phyloP scores from a whole-genome alignment of 2,113 vertebrate species.

The Turnix velox region DNA sequence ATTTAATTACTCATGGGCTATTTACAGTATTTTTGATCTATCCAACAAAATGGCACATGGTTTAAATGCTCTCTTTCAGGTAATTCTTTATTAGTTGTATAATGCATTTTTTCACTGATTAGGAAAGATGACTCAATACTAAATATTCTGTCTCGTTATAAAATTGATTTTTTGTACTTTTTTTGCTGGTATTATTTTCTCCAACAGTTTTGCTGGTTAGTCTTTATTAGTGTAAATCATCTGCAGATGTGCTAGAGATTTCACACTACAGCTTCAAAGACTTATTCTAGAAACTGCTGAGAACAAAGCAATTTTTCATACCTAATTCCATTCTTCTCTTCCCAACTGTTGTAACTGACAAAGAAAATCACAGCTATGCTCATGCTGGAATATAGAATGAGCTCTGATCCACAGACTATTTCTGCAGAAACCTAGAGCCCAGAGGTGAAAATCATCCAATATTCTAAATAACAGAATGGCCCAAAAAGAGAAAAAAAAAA shows the following conservation, averaged over 20 bases:
- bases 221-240: constrained; percentile 58
- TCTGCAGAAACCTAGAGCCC: constrained; percentile 41
- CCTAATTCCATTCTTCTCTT: constrained; percentile 69
- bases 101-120: constrained; percentile 41
- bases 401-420: constrained; percentile 50
- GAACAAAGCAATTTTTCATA: constrained; percentile 74
- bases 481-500: constrained; percentile 28
- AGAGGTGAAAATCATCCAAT: constrained; percentile 64
- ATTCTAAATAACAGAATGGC: constrained; percentile 68
- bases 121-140: constrained; percentile 29
- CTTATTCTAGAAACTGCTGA: constrained; percentile 54
- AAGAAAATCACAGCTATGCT: constrained; percentile 66
- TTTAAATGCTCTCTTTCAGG: constrained; percentile 30
- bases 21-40: background rate
- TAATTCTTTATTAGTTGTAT: constrained; percentile 48
- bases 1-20: background rate
- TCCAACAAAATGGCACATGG: background rate
- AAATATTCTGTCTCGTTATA: constrained; percentile 24
- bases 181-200: constrained; percentile 35
- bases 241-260: constrained; percentile 30
- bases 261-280: constrained; percentile 38
- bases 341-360: constrained; percentile 49
- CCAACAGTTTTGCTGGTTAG: constrained; percentile 21
- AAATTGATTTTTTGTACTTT: constrained; percentile 40
- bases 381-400: constrained; percentile 64